Conservation (phyloP, 2,888 invertebrate species). For the Sarcophaga rosellei region DNA sequence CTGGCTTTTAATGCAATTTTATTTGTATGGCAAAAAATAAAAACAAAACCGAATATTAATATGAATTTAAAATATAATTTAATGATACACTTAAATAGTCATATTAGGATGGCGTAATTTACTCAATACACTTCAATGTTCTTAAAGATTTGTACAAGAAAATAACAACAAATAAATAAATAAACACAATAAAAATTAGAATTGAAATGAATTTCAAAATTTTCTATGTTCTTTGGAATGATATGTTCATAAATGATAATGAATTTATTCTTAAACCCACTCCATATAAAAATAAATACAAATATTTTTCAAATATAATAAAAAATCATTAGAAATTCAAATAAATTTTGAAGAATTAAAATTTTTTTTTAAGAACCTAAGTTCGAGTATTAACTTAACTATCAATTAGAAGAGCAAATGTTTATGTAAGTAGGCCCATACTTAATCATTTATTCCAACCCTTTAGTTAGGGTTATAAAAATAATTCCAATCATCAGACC, state of each 20-base stretch:
- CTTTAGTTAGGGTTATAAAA: too few relatives aligned
- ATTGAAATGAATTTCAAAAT: neutral
- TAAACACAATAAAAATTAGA: too few relatives aligned
- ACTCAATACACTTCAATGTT: neutral
- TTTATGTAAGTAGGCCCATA: too few relatives aligned
- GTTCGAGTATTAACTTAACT: too few relatives aligned
- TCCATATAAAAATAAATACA: neutral
- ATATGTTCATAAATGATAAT: too few relatives aligned
- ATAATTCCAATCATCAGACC: too few relatives aligned
- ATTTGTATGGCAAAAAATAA: neutral
- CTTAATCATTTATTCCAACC: too few relatives aligned
- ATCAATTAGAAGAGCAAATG: too few relatives aligned
- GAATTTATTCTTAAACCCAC: neutral
- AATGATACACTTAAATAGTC: slow-evolving; percentile 48
- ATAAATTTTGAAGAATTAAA: too few relatives aligned
- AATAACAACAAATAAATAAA: neutral
- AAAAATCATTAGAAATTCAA: neutral
- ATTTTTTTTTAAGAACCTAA: too few relatives aligned
- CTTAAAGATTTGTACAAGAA: neutral
- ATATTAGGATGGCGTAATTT: slow-evolving; percentile 54
- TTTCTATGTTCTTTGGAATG: neutral
- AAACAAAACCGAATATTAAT: neutral
- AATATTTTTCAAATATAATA: neutral
- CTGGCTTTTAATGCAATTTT: slow-evolving; percentile 2
- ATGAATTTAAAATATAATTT: neutral